Base-by-base conservation (phyloP, 30 jellyfish, hydroid and myxozoan genomes). In the Pelagia noctiluca region DNA sequence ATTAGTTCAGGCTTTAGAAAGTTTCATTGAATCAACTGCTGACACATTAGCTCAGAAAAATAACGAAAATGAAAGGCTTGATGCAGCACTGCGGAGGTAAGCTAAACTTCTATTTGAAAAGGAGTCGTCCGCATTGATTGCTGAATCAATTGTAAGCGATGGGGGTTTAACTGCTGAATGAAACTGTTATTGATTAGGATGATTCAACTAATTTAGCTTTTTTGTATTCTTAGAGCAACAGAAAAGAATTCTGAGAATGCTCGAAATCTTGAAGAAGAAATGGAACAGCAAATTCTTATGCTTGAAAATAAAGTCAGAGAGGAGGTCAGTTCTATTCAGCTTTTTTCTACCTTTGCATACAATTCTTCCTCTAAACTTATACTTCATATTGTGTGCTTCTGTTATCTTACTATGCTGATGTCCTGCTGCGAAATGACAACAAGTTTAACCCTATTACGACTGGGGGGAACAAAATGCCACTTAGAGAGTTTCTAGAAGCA, bases 261-360 rank as follows among this genome's bases (percentile, higher is more conserved):
- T 28, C 67, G 85, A 28, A 83, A 77, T 50, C 84, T 91, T 23
- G 98, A 91, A 50, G 95, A 91, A 54, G 98, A 91, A 80, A 91
- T 91, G 98, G 98, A 91, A 48, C 95, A 91, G 63, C 98, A 91
- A 57, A 90, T 91, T 52, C 36, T 86, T 66, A 85, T 80, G 83
- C 26, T 91, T 80, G 96, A 91, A 50, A 84, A 85, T 25, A 91
- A 91, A 73, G 87, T 91, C 31, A 74, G 98, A 29, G 96, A 91
- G 26, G 98, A 91, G 82, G 98, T 84, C 35, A 62, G 80, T 21
- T 28, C 3, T 21, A 69, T 5, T 13, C 10, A 13, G 12, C 8
- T 10, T 32, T 48, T 64, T 29, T 4, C 1, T 19, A 5, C 4
- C 31, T 13, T 23, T 4, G 7, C 54, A 42, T 18, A 18, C 30